Percentiles rank a stretch among this genome's conserved stretches.
Evolutionary conservation across 2,113 vertebrate species (phyloP).

Genomic region (Galbula dea): DNA sequence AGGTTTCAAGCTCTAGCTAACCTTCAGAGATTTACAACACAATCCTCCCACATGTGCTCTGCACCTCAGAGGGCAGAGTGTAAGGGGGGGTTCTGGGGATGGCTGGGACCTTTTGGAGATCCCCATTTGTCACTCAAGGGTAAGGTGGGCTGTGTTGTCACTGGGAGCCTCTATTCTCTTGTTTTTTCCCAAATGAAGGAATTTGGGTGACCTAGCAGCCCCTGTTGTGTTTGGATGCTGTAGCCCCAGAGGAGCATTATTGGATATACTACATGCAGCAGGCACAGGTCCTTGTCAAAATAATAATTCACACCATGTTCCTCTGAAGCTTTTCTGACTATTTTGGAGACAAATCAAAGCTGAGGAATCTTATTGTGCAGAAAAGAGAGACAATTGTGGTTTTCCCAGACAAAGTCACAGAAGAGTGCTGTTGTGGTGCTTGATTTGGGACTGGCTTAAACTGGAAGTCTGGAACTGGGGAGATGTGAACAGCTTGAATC

Average conservation of each 20-base stretch:
- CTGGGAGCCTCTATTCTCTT: neutral
- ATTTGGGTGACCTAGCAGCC: neutral
- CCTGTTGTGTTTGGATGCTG: neutral
- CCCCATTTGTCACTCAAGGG: neutral
- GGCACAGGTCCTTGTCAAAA: neutral
- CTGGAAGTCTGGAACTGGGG: neutral
- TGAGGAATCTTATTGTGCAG: neutral
- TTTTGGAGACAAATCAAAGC: neutral
- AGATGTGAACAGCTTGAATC: neutral
- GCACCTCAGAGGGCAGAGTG: neutral
- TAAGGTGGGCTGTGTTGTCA: neutral
- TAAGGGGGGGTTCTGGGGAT: neutral
- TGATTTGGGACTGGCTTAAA: conserved; percentile 1
- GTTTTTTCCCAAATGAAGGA: neutral
- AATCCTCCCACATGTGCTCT: fast-evolving
- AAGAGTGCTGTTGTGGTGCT: neutral
- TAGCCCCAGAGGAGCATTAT: neutral
- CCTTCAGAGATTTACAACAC: neutral
- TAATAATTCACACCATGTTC: neutral
- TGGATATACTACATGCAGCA: neutral
- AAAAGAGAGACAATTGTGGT: neutral
- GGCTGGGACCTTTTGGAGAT: neutral
- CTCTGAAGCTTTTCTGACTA: neutral
- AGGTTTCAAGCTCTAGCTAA: neutral
- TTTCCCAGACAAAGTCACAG: neutral